These are phyloP conservation scores for Mobula hypostoma DNA, from an alignment of 2,113 vertebrate species.

Conservation along the genomic window DNA sequence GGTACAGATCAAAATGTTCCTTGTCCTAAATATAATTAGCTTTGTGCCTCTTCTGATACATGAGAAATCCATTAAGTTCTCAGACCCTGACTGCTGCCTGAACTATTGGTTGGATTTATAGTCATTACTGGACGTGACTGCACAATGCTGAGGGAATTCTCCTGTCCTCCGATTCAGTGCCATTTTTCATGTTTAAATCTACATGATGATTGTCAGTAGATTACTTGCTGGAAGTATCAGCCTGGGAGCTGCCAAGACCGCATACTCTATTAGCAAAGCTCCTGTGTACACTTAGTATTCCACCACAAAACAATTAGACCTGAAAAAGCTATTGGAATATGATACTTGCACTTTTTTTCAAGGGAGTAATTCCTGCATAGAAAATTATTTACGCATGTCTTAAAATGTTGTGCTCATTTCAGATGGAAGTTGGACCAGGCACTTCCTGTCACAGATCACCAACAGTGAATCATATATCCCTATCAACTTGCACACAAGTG, in stretches of 20 bases:
- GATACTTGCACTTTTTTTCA: too few relatives aligned
- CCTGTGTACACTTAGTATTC: not conserved
- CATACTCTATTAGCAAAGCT: not conserved
- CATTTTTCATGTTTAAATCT: not conserved
- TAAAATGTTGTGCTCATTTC: too few relatives aligned
- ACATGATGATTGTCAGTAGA: not conserved
- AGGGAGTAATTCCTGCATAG: too few relatives aligned
- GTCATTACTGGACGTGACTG: not conserved
- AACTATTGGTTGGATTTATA: not conserved
- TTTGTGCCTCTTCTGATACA: not conserved
- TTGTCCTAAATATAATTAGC: not conserved
- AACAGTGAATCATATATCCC: too few relatives aligned
- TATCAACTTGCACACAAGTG: too few relatives aligned
- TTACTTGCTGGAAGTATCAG: not conserved
- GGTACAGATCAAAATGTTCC: not conserved
- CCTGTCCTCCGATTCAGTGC: too few relatives aligned
- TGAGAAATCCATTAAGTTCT: not conserved
- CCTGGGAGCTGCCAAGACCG: not conserved
- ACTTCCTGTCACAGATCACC: too few relatives aligned
- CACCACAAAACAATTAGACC: not conserved
- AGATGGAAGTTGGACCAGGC: too few relatives aligned
- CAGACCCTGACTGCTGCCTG: not conserved
- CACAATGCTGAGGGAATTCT: not conserved
- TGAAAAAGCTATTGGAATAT: too few relatives aligned
- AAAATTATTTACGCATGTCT: too few relatives aligned